These are phyloP conservation scores for Prenolepis imparis DNA, from an alignment of 2,888 invertebrate species.

Conservation along the genomic window DNA sequence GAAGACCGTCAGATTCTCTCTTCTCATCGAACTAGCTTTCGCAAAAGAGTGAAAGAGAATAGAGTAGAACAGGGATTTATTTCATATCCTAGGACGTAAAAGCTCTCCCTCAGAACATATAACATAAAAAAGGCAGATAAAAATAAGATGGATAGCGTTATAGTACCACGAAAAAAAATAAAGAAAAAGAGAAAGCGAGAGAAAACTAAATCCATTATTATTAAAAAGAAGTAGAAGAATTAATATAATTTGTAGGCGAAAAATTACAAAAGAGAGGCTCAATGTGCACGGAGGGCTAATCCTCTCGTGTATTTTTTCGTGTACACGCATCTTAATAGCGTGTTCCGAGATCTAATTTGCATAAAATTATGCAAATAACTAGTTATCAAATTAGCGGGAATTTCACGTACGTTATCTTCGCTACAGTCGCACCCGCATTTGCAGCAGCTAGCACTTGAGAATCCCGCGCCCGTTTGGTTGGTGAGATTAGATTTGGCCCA, in stretches of 20 bases:
- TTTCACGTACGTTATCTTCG: conserved; percentile 66
- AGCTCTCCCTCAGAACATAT: conserved; percentile 27
- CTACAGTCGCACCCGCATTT: not conserved
- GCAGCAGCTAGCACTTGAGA: conserved; percentile 12
- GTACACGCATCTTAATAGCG: conserved; percentile 62
- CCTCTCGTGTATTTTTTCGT: not conserved
- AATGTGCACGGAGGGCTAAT: not conserved
- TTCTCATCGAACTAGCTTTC: conserved; percentile 37
- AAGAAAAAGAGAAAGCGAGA: not conserved
- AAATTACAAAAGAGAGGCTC: not conserved
- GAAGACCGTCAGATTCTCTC: conserved; percentile 24
- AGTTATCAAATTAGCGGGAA: conserved; percentile 69
- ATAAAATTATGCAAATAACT: conserved; percentile 67
- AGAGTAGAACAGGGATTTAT: conserved; percentile 47
- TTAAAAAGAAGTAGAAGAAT: not conserved
- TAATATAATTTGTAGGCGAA: too few relatives aligned
- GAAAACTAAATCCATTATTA: conserved; percentile 32
- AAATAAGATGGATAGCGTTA: conserved; percentile 43
- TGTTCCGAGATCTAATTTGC: conserved; percentile 67
- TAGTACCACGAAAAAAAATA: not conserved
- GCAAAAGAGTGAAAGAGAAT: conserved; percentile 11
- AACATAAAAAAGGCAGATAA: conserved; percentile 33
- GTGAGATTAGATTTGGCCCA: conserved; percentile 46
- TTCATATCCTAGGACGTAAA: conserved; percentile 47
- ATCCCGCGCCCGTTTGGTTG: not conserved